Evolutionary conservation across 1,140 invertebrate species (phyloP).

Genomic region (Parasteatoda tepidariorum): DNA sequence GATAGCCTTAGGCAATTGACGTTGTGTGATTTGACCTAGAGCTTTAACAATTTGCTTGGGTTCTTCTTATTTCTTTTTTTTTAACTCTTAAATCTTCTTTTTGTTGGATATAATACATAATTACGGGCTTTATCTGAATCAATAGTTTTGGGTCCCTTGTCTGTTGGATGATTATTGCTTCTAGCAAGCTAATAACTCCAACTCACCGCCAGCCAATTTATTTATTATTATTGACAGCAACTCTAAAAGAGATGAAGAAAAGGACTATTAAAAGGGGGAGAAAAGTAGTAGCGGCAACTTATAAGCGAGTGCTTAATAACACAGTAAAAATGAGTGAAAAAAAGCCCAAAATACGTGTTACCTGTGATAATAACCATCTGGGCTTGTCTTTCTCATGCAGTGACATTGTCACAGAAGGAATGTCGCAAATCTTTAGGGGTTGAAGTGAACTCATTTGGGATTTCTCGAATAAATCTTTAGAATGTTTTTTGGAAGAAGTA

Average conservation of each 20-base stretch:
- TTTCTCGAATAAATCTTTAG: background rate
- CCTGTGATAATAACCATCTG: constrained; percentile 23
- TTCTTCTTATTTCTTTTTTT: constrained; percentile 10
- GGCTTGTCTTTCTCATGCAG: constrained; percentile 13
- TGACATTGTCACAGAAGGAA: constrained; percentile 49
- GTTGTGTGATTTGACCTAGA: constrained; percentile 49
- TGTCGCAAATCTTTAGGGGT: constrained; percentile 7
- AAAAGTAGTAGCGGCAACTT: background rate
- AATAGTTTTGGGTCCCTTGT: constrained; percentile 46
- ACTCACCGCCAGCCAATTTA: constrained; percentile 38
- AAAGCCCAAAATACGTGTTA: constrained; percentile 47
- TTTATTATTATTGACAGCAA: constrained; percentile 54
- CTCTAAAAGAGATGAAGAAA: background rate
- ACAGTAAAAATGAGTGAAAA: constrained; percentile 44
- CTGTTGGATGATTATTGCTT: constrained; percentile 51
- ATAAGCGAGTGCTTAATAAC: constrained; percentile 40
- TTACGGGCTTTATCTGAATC: constrained; percentile 52
- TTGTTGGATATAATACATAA: constrained; percentile 54
- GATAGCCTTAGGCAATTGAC: constrained; percentile 29
- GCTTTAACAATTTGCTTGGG: no score
- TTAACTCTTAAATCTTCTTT: constrained; percentile 27
- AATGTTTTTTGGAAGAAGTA: constrained; percentile 4
- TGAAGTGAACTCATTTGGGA: constrained; percentile 6
- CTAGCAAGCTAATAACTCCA: constrained; percentile 38
- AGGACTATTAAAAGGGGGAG: constrained; percentile 17